Evolutionary conservation across 1,140 invertebrate species (phyloP), one percentile per base, ranked within the genome.

Genomic region (Aphaenogaster floridana): DNA sequence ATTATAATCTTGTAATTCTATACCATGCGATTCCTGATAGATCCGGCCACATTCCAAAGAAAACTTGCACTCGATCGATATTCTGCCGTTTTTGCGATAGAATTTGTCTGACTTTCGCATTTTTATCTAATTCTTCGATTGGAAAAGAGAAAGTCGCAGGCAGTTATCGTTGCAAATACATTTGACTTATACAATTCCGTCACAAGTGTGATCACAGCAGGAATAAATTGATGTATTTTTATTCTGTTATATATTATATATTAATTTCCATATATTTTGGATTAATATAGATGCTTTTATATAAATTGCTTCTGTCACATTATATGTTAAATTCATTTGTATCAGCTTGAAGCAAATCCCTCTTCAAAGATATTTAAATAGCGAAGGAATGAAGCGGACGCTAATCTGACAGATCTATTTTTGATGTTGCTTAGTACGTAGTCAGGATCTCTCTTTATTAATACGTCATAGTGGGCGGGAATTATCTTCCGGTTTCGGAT

Each of bases 401-500:
- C 8, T 21, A 45, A 45, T 69, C n/a, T 28, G 39, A 77, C 15
- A 59, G 3, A 45, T 64, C 11, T 78, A 64, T 34, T 64, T 78
- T 42, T 78, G 15, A 36, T 21, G 5, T 71, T 8, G 15, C 34
- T 48, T 48, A 39, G 39, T 21, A n/a, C 8, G 8, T 42, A 45
- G 13, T 78, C 5, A 4, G 54, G 9, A 9, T n/a, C n/a, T 68
- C 36, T 52, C 5, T 50, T 48, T 52, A 42, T 74, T 28, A 39
- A 74, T 28, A 52, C 21, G 39, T 61, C 13, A 71, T 69, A 17
- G 8, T 42, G 34, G 11, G 42, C 34, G 45, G 28, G 66, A 71
- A 87, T 90, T 81, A 84, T 89, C 80, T 84, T 87, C 42, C 66
- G 57, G 77, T 72, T 48, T 57, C 45, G 50, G 11, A 28, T 71